These are phyloP conservation scores for Drosophila virilis DNA, from an alignment of 1,140 invertebrate genomes.

Conservation along the genomic window DNA sequence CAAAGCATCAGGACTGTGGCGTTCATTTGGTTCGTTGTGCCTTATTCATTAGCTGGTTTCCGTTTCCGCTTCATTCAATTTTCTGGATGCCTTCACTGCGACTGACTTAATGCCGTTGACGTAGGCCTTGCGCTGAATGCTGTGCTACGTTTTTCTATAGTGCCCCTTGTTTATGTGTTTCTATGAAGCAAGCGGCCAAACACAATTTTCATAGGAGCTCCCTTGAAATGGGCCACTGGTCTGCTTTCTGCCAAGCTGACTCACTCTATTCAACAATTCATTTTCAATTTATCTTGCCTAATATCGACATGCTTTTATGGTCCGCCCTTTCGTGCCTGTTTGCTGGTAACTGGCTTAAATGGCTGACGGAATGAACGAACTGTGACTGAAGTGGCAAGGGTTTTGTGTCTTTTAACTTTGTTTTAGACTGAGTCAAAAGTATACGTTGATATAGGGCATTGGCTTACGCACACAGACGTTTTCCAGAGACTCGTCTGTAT, in stretches of 20 bases:
- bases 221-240: not conserved
- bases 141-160: slow-evolving; percentile 24
- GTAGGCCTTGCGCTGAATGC: slow-evolving; percentile 55
- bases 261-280: slow-evolving; percentile 66
- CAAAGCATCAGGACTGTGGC: not conserved
- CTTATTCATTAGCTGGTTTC: slow-evolving; percentile 82
- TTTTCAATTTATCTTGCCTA: slow-evolving; percentile 82
- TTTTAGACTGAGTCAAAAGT: not conserved
- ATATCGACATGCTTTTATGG: slow-evolving; percentile 76
- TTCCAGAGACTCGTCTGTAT: not conserved
- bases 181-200: slow-evolving; percentile 31
- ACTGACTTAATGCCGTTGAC: slow-evolving; percentile 76
- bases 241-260: not conserved
- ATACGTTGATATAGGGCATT: slow-evolving; percentile 5
- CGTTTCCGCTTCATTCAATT: slow-evolving; percentile 82
- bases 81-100: slow-evolving; percentile 61
- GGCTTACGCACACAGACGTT: slow-evolving; percentile 14
- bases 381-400: slow-evolving; percentile 28
- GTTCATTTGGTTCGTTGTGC: slow-evolving; percentile 80
- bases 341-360: slow-evolving; percentile 49
- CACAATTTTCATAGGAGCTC: slow-evolving; percentile 45
- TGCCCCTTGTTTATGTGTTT: slow-evolving; percentile 58
- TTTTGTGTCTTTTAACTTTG: not conserved
- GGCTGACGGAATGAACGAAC: slow-evolving; percentile 47
- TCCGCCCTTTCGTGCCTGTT: slow-evolving; percentile 36